Conservation (phyloP, 2,113 vertebrate genomes). For the Paracanthobrama guichenoti region DNA sequence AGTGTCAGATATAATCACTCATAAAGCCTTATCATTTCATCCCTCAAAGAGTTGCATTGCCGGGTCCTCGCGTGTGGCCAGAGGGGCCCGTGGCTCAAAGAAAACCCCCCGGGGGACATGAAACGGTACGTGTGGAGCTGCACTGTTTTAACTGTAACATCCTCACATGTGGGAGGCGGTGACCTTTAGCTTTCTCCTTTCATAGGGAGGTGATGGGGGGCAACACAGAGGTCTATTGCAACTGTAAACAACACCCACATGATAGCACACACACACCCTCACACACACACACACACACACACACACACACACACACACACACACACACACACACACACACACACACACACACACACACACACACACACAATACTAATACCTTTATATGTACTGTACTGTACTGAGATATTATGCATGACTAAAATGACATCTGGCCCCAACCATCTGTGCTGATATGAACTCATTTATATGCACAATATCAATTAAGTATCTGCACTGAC, state of each 20-base stretch:
- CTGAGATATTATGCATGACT: not conserved
- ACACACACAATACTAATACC: constrained; percentile 4
- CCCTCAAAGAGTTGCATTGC: constrained; percentile 40
- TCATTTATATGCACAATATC: not conserved
- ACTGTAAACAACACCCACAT: constrained; percentile 30
- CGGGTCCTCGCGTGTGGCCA: constrained; percentile 9
- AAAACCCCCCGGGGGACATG: constrained; percentile 42
- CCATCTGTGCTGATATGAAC: not conserved
- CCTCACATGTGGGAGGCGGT: constrained; percentile 31
- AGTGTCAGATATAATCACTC: constrained; percentile 51
- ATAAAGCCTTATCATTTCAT: constrained; percentile 45
- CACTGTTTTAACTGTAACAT: constrained; percentile 40
- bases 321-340: too few relatives aligned
- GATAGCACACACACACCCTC: constrained; percentile 14
- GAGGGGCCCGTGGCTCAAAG: constrained; percentile 34
- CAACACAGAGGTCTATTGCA: not conserved
- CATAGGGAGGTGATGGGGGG: constrained; percentile 7
- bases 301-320: too few relatives aligned
- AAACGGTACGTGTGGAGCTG: constrained; percentile 22
- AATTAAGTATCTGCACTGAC: not conserved
- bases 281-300: too few relatives aligned
- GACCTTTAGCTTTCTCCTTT: constrained; percentile 36
- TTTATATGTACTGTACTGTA: constrained; percentile 16
- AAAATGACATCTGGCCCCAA: not conserved
- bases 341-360: too few relatives aligned